Conservation (phyloP, 2,797 vertebrate genomes). For the Lates japonicus region DNA sequence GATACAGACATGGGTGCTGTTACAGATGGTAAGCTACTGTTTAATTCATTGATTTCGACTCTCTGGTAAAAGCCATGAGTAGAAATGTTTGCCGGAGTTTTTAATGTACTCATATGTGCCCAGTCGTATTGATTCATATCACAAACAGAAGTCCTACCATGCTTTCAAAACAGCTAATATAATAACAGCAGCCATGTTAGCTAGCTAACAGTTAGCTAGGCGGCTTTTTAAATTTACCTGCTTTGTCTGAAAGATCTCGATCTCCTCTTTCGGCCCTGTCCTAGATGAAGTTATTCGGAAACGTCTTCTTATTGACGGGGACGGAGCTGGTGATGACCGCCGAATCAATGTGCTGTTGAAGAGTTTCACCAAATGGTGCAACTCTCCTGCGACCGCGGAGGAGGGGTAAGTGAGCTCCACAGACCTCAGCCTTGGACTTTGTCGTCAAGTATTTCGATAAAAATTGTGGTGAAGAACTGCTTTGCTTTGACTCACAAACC, state of each 20-base stretch:
- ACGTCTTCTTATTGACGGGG: constrained; percentile 97
- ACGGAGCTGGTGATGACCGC: constrained; percentile 97
- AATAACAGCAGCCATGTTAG: constrained; percentile 14
- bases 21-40: constrained; percentile 83
- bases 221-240: not conserved
- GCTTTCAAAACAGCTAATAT: constrained; percentile 12
- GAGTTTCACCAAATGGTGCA: constrained; percentile 98
- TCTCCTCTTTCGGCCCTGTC: not conserved
- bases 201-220: constrained; percentile 38
- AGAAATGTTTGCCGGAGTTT: not conserved
- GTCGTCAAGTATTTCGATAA: not conserved
- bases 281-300: constrained; percentile 96
- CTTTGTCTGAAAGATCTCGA: not conserved
- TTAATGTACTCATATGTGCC: not conserved
- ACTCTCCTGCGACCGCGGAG: constrained; percentile 91
- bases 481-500: not conserved
- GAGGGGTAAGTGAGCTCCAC: constrained; percentile 87
- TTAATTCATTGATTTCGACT: not conserved
- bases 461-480: not conserved
- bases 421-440: not conserved
- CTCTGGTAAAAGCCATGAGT: not conserved
- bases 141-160: not conserved
- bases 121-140: fast-evolving
- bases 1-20: constrained; percentile 83
- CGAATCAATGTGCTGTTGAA: constrained; percentile 96